A percentile compares a stretch with the other conserved stretches of the same genome.
Conservation (phyloP, 2,888 invertebrate genomes). For the Philonicus albiceps region DNA sequence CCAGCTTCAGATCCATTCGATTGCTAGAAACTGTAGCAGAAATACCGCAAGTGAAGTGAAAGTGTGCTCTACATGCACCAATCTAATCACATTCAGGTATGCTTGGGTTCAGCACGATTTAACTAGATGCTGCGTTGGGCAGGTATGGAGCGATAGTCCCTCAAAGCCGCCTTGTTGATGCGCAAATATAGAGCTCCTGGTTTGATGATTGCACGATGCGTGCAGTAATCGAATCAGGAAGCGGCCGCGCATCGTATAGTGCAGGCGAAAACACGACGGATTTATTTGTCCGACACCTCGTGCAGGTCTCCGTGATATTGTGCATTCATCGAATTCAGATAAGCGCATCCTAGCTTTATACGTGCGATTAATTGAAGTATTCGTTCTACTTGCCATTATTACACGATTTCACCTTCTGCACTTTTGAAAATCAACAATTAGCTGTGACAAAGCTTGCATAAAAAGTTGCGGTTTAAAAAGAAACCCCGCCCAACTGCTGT, state of each 20-base stretch:
- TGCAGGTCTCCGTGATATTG: neutral
- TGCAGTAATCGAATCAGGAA: conserved; percentile 21
- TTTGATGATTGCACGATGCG: neutral
- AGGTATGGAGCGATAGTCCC: conserved; percentile 1
- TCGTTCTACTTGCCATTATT: conserved; percentile 31
- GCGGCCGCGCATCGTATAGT: neutral
- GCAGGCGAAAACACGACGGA: neutral
- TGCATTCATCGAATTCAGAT: neutral
- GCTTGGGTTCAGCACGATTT: conserved; percentile 11
- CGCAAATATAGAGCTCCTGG: conserved; percentile 6
- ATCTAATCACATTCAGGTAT: conserved; percentile 17
- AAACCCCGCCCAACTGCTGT: conserved; percentile 23
- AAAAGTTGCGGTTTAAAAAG: conserved; percentile 22
- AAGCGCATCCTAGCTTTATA: neutral
- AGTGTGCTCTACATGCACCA: neutral
- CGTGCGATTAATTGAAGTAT: conserved; percentile 8
- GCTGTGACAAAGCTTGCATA: conserved; percentile 28
- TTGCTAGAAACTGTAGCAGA: conserved; percentile 10
- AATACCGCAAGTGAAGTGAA: conserved; percentile 37
- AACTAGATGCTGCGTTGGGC: conserved; percentile 18
- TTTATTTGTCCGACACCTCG: conserved; percentile 14
- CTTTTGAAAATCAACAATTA: conserved; percentile 19
- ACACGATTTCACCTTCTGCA: conserved; percentile 31
- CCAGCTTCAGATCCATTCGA: conserved; percentile 5
- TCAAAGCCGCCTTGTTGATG: neutral